Evolutionary conservation across 1,140 invertebrate species (phyloP).

Genomic region (Limonius californicus): DNA sequence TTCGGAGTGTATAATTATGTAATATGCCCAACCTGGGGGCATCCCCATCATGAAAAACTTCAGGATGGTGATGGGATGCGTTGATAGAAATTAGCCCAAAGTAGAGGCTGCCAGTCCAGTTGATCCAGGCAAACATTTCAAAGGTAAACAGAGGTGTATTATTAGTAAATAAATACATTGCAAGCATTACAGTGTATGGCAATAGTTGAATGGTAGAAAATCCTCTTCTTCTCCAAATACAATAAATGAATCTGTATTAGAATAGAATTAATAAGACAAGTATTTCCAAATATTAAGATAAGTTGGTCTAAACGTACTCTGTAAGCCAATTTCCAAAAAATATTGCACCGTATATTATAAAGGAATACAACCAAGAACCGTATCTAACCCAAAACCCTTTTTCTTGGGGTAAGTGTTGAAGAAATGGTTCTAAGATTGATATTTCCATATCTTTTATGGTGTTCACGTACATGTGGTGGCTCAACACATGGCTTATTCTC

Average conservation of each 20-base stretch:
- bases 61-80: constrained; percentile 77
- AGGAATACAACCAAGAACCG: background rate
- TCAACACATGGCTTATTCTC: background rate
- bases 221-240: background rate
- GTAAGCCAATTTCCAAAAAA: too few species aligned
- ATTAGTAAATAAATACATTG: constrained; percentile 59
- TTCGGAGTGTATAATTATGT: too few species aligned
- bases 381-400: background rate
- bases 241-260: too few species aligned
- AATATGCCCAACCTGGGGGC: constrained; percentile 53
- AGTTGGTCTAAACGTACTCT: too few species aligned
- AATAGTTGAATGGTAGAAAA: constrained; percentile 32
- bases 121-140: constrained; percentile 57
- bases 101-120: constrained; percentile 60
- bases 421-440: background rate
- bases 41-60: constrained; percentile 81
- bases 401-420: background rate
- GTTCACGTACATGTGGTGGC: background rate
- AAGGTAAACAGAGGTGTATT: constrained; percentile 50
- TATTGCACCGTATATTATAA: constrained; percentile 32
- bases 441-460: background rate
- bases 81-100: constrained; percentile 68
- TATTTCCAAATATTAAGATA: too few species aligned
- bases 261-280: too few species aligned
- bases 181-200: constrained; percentile 53